phyloP scores from a whole-genome alignment of 2,797 vertebrate species.

The Botia almorhae region DNA sequence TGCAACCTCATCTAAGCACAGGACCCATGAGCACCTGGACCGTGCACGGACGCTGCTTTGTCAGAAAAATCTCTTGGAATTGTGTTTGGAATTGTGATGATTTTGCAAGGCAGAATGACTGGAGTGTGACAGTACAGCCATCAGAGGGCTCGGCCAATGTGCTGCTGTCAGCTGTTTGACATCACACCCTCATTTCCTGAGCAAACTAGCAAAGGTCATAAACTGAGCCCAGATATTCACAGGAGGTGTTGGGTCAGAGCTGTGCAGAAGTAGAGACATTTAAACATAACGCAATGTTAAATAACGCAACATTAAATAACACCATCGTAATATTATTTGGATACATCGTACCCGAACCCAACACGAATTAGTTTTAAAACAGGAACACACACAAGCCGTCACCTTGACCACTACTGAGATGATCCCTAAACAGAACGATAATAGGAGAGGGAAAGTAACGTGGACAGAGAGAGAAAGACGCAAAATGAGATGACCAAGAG shows the following conservation, averaged over 20 bases:
- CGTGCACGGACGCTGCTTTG: conserved; percentile 21
- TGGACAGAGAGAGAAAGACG: background rate
- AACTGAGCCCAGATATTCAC: background rate
- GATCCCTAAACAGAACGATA: conserved; percentile 10
- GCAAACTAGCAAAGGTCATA: conserved; percentile 17
- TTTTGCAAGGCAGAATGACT: conserved; percentile 24
- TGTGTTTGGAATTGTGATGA: conserved; percentile 31
- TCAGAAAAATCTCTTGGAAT: conserved; percentile 14
- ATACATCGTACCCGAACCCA: no score
- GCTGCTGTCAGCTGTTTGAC: conserved; percentile 29
- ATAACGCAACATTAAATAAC: background rate
- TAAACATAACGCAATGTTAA: no score
- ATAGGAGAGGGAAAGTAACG: conserved; percentile 10
- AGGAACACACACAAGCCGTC: conserved; percentile 23
- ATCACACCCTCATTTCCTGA: conserved; percentile 35
- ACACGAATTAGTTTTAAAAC: background rate
- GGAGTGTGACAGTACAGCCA: conserved; percentile 19
- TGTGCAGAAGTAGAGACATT: background rate
- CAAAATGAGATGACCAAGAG: conserved; percentile 4
- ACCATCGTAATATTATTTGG: background rate
- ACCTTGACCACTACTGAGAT: conserved; percentile 18
- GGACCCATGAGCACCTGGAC: conserved; percentile 27
- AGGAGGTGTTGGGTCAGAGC: background rate
- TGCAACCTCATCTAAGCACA: conserved; percentile 17
- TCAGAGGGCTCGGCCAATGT: conserved; percentile 15